These are phyloP conservation scores for Dufourea novaeangliae DNA, from an alignment of 1,140 invertebrate genomes.

Conservation along the genomic window DNA sequence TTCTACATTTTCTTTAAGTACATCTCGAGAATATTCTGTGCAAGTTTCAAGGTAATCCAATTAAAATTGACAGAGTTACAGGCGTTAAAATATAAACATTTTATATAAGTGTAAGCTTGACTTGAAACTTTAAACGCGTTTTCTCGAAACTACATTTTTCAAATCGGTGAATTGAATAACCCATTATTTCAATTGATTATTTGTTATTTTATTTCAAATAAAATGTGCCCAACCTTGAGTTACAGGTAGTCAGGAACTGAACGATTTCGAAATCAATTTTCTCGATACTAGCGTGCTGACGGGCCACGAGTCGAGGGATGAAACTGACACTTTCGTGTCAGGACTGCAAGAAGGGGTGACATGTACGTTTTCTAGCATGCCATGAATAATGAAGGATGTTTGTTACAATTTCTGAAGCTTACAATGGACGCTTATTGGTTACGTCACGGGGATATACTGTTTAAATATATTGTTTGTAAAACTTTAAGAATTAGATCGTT, in stretches of 20 bases:
- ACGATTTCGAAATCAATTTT: slow-evolving; percentile 69
- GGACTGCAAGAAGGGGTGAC: slow-evolving; percentile 51
- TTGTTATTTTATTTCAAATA: too few species aligned
- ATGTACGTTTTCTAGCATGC: slow-evolving; percentile 60
- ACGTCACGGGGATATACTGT: slow-evolving; percentile 37
- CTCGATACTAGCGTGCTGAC: slow-evolving; percentile 54
- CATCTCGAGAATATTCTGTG: too few species aligned
- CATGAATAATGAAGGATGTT: slow-evolving; percentile 79
- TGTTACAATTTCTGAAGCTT: slow-evolving; percentile 69
- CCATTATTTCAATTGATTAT: too few species aligned
- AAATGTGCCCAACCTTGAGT: too few species aligned
- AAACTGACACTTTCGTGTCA: slow-evolving; percentile 67
- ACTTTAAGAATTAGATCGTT: slow-evolving; percentile 41
- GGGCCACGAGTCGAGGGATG: slow-evolving; percentile 56
- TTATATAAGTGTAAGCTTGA: too few species aligned
- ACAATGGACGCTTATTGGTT: slow-evolving; percentile 58
- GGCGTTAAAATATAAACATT: too few species aligned
- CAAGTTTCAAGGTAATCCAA: too few species aligned
- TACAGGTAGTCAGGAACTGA: slow-evolving; percentile 58
- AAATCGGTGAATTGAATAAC: slow-evolving; percentile 19
- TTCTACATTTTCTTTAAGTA: too few species aligned
- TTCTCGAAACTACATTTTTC: neutral
- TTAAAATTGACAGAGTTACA: too few species aligned
- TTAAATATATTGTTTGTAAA: slow-evolving; percentile 16
- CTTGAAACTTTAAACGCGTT: too few species aligned